Evolutionary conservation across 2,113 vertebrate genomes (phyloP), one percentile per base, ranked within the genome.

Genomic region (Prochilodus magdalenae): DNA sequence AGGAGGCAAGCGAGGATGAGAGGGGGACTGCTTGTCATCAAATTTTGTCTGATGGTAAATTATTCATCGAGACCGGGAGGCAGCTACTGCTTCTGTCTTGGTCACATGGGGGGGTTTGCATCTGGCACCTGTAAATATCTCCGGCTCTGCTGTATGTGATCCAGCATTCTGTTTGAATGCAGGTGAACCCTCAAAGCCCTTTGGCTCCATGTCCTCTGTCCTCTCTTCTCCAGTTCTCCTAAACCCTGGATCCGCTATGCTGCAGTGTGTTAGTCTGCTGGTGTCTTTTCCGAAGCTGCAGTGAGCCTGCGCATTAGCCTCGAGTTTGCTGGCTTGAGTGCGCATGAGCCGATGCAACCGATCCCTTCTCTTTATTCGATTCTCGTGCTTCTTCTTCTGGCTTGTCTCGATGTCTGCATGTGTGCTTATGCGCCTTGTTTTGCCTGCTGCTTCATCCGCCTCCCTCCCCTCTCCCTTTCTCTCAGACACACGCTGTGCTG

Each of bases 321-420:
- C 66, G 87, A 90, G 87, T 91, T 88, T 88, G 76, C 88, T 86
- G 87, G 89, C 84, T 92, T 80, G 85, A 78, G 77, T 86, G 89
- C 85, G 86, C 87, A 75, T 74, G 72, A 77, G 66, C 74, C 47
- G 29, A 29, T 77, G 67, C 18, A 76, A 70, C 70, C 77, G 55
- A 62, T 81, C 73, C 66, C 24, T 70, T 73, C 66, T 81, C 73
- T 75, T 75, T 49, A 47, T 74, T 40, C 77, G 51, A 26, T 60
- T 11, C 57, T 82, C 12, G 71, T 72, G 69, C 78, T 87, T 82
- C 83, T 73, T 60, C 15, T 81, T 67, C 83, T 81, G 88, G 88
- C 90, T 86, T 85, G 90, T 80, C 85, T 86, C 88, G 87, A 77
- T 86, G 72, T 88, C 88, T 90, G 83, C 36, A 57, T 85, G 7